Evolutionary conservation across 2,797 vertebrate species (phyloP).

Genomic region (Chaunax sp.): DNA sequence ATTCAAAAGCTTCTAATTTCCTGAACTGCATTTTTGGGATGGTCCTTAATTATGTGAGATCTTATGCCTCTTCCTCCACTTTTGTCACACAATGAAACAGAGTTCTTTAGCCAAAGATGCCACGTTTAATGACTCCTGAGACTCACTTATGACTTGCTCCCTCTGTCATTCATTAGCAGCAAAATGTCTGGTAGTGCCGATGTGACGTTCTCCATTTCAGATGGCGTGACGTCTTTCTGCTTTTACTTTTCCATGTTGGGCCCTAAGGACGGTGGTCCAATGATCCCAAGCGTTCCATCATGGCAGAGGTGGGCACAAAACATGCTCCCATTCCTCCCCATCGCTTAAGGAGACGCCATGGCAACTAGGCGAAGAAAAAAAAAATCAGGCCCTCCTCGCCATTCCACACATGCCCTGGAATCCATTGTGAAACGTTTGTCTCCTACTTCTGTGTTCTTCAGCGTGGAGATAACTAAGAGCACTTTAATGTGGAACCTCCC

Average conservation of each 20-base stretch:
- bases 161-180: conserved; percentile 27
- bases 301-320: conserved; percentile 75
- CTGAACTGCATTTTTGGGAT: conserved; percentile 28
- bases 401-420: conserved; percentile 80
- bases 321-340: conserved; percentile 75
- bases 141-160: conserved; percentile 30
- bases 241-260: conserved; percentile 41
- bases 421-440: conserved; percentile 72
- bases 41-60: conserved; percentile 24
- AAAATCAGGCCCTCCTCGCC: conserved; percentile 67
- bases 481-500: conserved; percentile 67
- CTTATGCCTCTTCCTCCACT: background rate
- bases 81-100: conserved; percentile 7
- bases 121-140: conserved; percentile 39
- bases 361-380: conserved; percentile 82
- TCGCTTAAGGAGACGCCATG: conserved; percentile 81
- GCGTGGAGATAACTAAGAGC: conserved; percentile 60
- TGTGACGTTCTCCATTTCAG: conserved; percentile 43
- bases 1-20: conserved; percentile 35
- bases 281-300: conserved; percentile 61
- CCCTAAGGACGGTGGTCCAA: conserved; percentile 40
- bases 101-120: conserved; percentile 11
- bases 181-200: conserved; percentile 17
- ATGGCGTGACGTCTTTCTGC: conserved; percentile 47
- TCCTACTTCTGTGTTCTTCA: conserved; percentile 56